phyloP scores from a whole-genome alignment of 2,797 vertebrate genomes.

The Spea hammondii region DNA sequence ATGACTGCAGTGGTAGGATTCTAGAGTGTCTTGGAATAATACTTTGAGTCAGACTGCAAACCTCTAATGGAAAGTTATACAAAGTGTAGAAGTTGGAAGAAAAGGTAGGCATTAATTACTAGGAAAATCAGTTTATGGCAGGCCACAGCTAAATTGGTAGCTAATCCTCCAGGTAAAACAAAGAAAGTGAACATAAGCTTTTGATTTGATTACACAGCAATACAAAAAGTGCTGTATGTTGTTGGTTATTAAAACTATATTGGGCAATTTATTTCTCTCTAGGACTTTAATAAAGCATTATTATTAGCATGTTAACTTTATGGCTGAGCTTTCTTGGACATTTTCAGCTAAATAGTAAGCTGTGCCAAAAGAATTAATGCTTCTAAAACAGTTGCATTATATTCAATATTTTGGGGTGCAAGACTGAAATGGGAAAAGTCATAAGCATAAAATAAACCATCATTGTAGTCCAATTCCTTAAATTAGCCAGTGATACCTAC shows the following conservation, averaged over 20 bases:
- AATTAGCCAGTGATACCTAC: too few relatives aligned
- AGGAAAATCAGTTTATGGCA: constrained; percentile 80
- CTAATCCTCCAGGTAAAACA: constrained; percentile 80
- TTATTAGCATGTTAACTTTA: constrained; percentile 70
- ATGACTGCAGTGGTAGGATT: constrained; percentile 60
- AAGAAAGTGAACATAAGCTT: constrained; percentile 76
- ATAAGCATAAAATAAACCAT: too few relatives aligned
- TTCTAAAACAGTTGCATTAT: neutral
- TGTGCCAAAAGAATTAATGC: constrained; percentile 11
- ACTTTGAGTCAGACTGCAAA: constrained; percentile 70
- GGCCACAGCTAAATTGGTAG: constrained; percentile 80
- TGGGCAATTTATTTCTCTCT: constrained; percentile 70
- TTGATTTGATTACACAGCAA: constrained; percentile 81
- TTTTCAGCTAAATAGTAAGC: constrained; percentile 61
- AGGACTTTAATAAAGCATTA: constrained; percentile 81
- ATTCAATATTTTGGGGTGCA: neutral
- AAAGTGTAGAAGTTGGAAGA: constrained; percentile 74
- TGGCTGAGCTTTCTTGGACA: constrained; percentile 60
- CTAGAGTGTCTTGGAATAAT: constrained; percentile 65
- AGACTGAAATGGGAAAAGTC: too few relatives aligned
- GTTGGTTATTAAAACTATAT: constrained; percentile 81
- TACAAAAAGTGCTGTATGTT: constrained; percentile 79
- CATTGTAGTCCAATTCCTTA: too few relatives aligned
- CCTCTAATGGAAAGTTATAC: constrained; percentile 75
- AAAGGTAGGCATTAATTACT: constrained; percentile 83